phyloP scores from a whole-genome alignment of 2,797 vertebrate genomes.

The Liasis olivaceus region DNA sequence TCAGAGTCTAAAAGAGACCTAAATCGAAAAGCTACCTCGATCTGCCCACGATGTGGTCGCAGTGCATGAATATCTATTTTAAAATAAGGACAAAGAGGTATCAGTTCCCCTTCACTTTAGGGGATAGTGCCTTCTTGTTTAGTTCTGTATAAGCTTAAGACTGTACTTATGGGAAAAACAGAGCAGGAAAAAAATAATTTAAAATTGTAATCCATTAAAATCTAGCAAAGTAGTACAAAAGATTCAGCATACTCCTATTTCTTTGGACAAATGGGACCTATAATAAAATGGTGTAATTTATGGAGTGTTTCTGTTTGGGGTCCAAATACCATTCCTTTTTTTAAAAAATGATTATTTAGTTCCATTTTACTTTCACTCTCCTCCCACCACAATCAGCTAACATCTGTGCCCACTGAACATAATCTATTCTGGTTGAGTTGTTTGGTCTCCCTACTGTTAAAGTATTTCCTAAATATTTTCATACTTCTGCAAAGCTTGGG shows the following conservation, averaged over 20 bases:
- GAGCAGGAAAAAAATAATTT: neutral
- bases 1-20: conserved; percentile 94
- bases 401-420: neutral
- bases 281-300: neutral
- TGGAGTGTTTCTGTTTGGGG: neutral
- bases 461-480: neutral
- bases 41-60: conserved; percentile 91
- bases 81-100: neutral
- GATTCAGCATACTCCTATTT: neutral
- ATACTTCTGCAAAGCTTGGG: neutral
- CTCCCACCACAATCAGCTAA: neutral
- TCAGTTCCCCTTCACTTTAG: conserved; percentile 11
- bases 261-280: neutral
- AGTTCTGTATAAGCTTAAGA: neutral
- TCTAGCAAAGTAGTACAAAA: neutral
- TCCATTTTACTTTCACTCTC: neutral
- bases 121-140: neutral
- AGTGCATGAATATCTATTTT: conserved; percentile 88
- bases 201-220: neutral
- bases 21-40: conserved; percentile 92
- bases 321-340: neutral
- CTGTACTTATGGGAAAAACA: neutral
- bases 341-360: neutral
- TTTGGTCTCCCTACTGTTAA: neutral
- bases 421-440: neutral